Base-by-base conservation (phyloP, 92 coral and sea anemone species). In the Virgularia gustaviana region DNA sequence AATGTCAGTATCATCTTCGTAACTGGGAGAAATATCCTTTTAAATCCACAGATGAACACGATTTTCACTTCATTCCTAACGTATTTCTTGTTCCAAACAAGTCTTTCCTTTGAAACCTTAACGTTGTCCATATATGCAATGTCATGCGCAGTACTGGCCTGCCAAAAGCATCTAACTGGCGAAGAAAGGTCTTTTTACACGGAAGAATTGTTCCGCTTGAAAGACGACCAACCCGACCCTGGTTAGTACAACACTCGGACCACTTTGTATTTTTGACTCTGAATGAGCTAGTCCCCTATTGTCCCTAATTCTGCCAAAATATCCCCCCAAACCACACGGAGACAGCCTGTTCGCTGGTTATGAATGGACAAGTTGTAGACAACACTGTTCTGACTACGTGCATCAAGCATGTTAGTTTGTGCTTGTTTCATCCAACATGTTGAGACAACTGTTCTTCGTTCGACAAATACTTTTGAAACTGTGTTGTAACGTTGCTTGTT, bases 1-100 rank as follows among this genome's bases (percentile, higher is more conserved):
- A 73, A 43, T 92, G 98, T 65, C 98, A 92, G 75, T 83, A 89
- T 75, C 75, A 86, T 59, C 79, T 92, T 32, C 72, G 77, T 23
- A 71, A 81, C 79, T 65, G 72, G 63, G 90, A 84, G 38, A 86
- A 85, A 88, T 92, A 92, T 92, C 98, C 87, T 92, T 88, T 59
- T n/a, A n/a, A 19, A 47, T 19, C 2, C 16, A 25, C 20, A 2
- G 11, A 58, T 41, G 12, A 28, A 18, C 19, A 3, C 55, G 16
- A 3, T 16, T 16, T 25, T 47, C 16, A 47, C 55, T 47, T 2
- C 22, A 47, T 3, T 3, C 23, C 16, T 47, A 47, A 4, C 22
- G 55, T 19, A 3, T 47, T 16, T 4, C 55, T 47, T 25, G 16
- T 16, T 47, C 55, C 4, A 2, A 16, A 16, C 4, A 47, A 47